Conservation (phyloP, 2,113 vertebrate genomes). For the Synchiropus splendidus region DNA sequence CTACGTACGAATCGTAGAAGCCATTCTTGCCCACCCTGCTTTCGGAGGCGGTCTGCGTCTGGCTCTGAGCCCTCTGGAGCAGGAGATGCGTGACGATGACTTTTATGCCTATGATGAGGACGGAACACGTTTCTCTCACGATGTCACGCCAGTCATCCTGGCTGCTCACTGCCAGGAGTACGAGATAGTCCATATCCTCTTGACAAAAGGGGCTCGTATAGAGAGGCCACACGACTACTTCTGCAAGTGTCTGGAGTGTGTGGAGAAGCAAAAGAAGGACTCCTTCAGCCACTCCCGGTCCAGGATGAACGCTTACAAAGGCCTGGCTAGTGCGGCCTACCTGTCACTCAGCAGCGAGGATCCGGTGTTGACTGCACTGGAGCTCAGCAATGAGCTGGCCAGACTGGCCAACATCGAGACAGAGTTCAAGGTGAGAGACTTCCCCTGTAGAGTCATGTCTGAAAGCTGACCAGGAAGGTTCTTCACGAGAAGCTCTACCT, state of each 20-base stretch:
- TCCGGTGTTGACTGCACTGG: slow-evolving; percentile 87
- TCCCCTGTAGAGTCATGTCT: too few relatives aligned
- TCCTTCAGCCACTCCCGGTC: slow-evolving; percentile 94
- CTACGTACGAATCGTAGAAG: slow-evolving; percentile 92
- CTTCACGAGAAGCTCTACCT: too few relatives aligned
- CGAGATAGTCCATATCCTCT: slow-evolving; percentile 91
- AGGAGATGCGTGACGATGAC: slow-evolving; percentile 86
- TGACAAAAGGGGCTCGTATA: slow-evolving; percentile 86
- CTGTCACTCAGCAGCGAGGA: slow-evolving; percentile 92
- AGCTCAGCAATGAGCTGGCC: slow-evolving; percentile 95
- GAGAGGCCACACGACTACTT: slow-evolving; percentile 95
- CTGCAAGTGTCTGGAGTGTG: slow-evolving; percentile 86
- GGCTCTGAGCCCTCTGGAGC: slow-evolving; percentile 82
- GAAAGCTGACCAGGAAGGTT: too few relatives aligned
- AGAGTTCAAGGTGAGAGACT: slow-evolving; percentile 87
- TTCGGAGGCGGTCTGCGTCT: slow-evolving; percentile 83
- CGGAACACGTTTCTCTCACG: slow-evolving; percentile 91
- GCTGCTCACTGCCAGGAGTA: slow-evolving; percentile 96
- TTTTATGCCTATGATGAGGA: slow-evolving; percentile 95
- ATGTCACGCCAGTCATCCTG: slow-evolving; percentile 88
- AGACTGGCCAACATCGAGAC: slow-evolving; percentile 96
- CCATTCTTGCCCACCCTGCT: slow-evolving; percentile 85
- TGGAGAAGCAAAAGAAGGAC: slow-evolving; percentile 84
- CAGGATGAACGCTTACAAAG: slow-evolving; percentile 96
- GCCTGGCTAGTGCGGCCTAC: slow-evolving; percentile 90